These are phyloP conservation scores for Ametastegia equiseti DNA, from an alignment of 2,888 invertebrate species.

Conservation along the genomic window DNA sequence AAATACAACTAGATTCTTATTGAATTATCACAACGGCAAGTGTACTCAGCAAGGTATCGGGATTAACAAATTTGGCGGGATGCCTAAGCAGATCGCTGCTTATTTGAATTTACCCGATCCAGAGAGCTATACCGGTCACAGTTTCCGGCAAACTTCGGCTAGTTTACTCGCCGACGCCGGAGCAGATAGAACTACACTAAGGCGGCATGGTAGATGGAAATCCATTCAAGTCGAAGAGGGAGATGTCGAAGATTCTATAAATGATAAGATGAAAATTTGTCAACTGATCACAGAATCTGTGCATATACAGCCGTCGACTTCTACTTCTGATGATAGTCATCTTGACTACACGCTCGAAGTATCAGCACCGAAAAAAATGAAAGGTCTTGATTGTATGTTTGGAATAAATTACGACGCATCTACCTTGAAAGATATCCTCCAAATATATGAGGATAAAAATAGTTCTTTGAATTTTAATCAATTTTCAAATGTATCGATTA, in stretches of 20 bases:
- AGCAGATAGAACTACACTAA: conserved; percentile 55
- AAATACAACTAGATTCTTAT: conserved; percentile 50
- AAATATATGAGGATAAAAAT: no score
- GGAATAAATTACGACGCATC: no score
- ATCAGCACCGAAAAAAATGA: no score
- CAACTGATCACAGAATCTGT: no score
- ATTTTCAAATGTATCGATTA: no score
- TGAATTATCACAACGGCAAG: conserved; percentile 53
- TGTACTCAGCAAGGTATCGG: conserved; percentile 54
- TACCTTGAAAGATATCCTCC: no score
- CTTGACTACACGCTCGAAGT: no score
- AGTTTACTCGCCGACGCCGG: conserved; percentile 56
- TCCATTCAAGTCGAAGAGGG: conserved; percentile 56
- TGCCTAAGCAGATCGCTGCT: conserved; percentile 55
- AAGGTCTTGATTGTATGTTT: no score
- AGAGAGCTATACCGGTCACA: conserved; percentile 68
- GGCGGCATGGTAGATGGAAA: conserved; percentile 56
- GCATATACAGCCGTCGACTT: no score
- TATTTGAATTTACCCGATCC: conserved; percentile 52
- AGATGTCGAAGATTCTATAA: conserved; percentile 53
- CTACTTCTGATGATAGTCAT: no score
- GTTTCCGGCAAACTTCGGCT: conserved; percentile 55
- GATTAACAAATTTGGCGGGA: conserved; percentile 52
- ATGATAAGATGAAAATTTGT: no score
- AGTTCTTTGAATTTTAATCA: no score